Evolutionary conservation across 2,888 invertebrate species (phyloP).

Genomic region (Drosophila falleni): DNA sequence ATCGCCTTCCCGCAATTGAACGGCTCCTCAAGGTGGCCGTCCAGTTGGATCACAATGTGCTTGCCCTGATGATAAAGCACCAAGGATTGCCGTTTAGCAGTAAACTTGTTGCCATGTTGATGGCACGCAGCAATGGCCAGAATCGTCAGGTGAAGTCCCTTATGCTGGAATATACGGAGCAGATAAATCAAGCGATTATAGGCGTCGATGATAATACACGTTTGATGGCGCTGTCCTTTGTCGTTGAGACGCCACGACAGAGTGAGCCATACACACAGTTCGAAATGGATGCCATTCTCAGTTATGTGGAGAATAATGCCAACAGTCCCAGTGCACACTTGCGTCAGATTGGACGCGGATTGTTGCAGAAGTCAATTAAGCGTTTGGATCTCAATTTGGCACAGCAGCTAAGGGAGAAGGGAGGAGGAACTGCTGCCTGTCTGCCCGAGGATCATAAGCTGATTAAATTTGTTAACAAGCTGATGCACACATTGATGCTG

Average conservation of each 20-base stretch:
- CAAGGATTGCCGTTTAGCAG: slow-evolving; percentile 72
- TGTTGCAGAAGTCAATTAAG: slow-evolving; percentile 88
- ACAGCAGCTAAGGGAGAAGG: slow-evolving; percentile 52
- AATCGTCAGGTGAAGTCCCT: slow-evolving; percentile 23
- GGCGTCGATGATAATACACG: slow-evolving; percentile 87
- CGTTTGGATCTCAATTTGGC: slow-evolving; percentile 86
- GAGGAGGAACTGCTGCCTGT: background rate
- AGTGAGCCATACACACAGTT: slow-evolving; percentile 88
- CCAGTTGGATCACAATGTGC: slow-evolving; percentile 73
- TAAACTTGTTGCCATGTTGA: slow-evolving; percentile 83
- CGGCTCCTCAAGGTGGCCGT: slow-evolving; percentile 81
- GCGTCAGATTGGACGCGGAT: slow-evolving; percentile 87
- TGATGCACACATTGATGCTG: slow-evolving; percentile 86
- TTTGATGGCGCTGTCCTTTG: slow-evolving; percentile 88
- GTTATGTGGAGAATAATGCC: slow-evolving; percentile 89
- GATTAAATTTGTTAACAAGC: slow-evolving; percentile 85
- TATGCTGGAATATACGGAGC: slow-evolving; percentile 2
- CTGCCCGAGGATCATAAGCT: slow-evolving; percentile 78
- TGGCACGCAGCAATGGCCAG: slow-evolving; percentile 86
- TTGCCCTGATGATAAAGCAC: slow-evolving; percentile 67
- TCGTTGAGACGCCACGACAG: slow-evolving; percentile 91
- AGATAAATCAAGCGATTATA: slow-evolving; percentile 87
- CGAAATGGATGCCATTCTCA: slow-evolving; percentile 89
- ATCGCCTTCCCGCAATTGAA: slow-evolving; percentile 73
- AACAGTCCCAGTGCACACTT: slow-evolving; percentile 87